These are phyloP conservation scores for Phenganax marumi DNA, from an alignment of 92 coral and sea anemone species.

Conservation along the genomic window DNA sequence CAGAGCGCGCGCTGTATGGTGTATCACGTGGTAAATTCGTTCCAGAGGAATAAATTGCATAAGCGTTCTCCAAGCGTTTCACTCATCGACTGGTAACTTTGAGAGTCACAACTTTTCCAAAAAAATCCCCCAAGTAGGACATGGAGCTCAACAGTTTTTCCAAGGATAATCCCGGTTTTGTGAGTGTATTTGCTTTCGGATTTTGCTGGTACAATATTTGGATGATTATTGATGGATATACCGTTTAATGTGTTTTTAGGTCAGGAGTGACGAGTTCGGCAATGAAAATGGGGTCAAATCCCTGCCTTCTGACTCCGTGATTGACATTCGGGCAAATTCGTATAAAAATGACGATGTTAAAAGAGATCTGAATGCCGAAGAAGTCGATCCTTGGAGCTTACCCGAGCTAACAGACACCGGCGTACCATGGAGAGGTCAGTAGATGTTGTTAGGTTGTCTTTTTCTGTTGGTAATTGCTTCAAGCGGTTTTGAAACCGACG, in stretches of 20 bases:
- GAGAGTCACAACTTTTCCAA: not conserved
- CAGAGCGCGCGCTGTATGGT: not conserved
- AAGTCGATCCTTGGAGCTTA: constrained; percentile 92
- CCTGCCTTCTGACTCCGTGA: not conserved
- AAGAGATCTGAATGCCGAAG: constrained; percentile 18
- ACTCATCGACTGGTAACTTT: not conserved
- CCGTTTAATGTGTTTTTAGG: not conserved
- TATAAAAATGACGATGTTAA: not conserved
- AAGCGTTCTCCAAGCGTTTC: not conserved
- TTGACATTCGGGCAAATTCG: not conserved
- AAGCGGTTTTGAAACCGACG: too few relatives aligned
- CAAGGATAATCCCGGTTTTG: constrained; percentile 3
- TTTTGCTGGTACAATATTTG: not conserved
- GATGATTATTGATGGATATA: not conserved
- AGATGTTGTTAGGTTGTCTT: too few relatives aligned
- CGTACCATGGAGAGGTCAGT: constrained; percentile 78
- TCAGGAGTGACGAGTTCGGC: not conserved
- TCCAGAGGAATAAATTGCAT: not conserved
- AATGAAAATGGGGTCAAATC: not conserved
- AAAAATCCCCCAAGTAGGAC: not conserved
- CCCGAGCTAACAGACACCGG: constrained; percentile 76
- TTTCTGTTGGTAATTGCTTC: too few relatives aligned
- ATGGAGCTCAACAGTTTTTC: constrained; percentile 5
- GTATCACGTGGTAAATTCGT: not conserved
- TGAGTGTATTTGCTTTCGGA: not conserved